Evolutionary conservation across 1,140 invertebrate genomes (phyloP).

Genomic region (Drosophila obscura): DNA sequence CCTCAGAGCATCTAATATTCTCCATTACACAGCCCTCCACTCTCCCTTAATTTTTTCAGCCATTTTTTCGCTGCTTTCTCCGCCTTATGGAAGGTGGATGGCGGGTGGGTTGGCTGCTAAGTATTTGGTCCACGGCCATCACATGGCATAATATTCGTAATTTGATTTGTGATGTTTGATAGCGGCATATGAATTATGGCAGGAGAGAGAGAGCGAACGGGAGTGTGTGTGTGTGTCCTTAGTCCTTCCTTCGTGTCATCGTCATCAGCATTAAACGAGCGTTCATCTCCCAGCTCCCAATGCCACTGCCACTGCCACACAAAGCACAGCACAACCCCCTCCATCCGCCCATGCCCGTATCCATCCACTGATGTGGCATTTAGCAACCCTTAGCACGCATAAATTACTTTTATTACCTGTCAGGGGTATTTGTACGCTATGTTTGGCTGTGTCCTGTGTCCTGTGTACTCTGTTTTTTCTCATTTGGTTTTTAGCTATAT

Average conservation of each 20-base stretch:
- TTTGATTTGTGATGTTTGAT: slow-evolving; percentile 83
- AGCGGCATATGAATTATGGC: slow-evolving; percentile 79
- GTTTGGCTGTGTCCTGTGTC: slow-evolving; percentile 9
- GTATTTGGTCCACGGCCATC: slow-evolving; percentile 48
- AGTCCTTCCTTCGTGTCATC: slow-evolving; percentile 59
- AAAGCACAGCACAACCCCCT: neutral
- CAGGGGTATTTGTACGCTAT: slow-evolving; percentile 74
- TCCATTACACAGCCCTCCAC: no score
- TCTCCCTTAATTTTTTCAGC: neutral
- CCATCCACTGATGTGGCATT: slow-evolving; percentile 62
- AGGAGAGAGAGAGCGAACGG: slow-evolving; percentile 39
- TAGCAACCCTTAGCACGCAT: slow-evolving; percentile 80
- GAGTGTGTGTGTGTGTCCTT: slow-evolving; percentile 27
- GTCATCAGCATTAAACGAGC: slow-evolving; percentile 76
- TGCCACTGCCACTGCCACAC: no score
- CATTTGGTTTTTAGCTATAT: slow-evolving; percentile 75
- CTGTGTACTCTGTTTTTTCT: slow-evolving; percentile 41
- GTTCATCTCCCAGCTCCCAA: slow-evolving; percentile 43
- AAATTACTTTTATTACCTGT: slow-evolving; percentile 84
- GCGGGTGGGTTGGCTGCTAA: slow-evolving; percentile 15
- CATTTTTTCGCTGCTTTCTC: slow-evolving; percentile 1
- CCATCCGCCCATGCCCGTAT: slow-evolving; percentile 6
- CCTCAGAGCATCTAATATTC: no score
- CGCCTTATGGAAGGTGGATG: neutral
- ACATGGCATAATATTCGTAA: slow-evolving; percentile 71